Evolutionary conservation across 2,888 invertebrate genomes (phyloP).

Genomic region (Clivina fossor): DNA sequence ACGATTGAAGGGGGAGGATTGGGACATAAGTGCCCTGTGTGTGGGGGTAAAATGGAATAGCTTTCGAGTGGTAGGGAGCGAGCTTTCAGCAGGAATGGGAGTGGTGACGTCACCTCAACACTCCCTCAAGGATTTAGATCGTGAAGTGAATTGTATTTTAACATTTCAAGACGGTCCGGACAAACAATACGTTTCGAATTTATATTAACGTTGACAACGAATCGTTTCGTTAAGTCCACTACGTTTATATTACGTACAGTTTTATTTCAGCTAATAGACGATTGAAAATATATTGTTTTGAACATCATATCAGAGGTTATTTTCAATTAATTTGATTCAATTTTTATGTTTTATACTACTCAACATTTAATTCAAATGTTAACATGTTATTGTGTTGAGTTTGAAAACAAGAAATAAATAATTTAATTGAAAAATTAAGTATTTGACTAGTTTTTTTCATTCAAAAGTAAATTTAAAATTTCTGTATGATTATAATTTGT

Average conservation of each 20-base stretch:
- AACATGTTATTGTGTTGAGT: too few relatives aligned
- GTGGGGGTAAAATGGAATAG: too few relatives aligned
- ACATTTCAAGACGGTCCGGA: slow-evolving; percentile 28
- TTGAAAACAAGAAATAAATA: neutral
- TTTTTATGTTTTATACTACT: too few relatives aligned
- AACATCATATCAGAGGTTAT: neutral
- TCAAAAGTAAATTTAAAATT: neutral
- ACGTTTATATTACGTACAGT: neutral
- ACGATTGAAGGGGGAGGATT: neutral
- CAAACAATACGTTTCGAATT: slow-evolving; percentile 29
- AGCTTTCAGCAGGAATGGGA: slow-evolving; percentile 5
- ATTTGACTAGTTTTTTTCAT: neutral
- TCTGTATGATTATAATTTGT: too few relatives aligned
- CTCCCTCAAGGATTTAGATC: slow-evolving; percentile 28
- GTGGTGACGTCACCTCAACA: slow-evolving; percentile 1
- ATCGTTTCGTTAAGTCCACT: slow-evolving; percentile 2
- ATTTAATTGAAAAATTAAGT: neutral
- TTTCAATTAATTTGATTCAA: too few relatives aligned
- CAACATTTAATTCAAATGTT: too few relatives aligned
- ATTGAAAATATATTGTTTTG: neutral
- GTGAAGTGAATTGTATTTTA: slow-evolving; percentile 33
- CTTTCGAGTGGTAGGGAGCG: too few relatives aligned
- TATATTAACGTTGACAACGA: slow-evolving; percentile 27
- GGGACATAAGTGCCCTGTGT: too few relatives aligned
- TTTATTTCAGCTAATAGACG: neutral